Evolutionary conservation across 1,140 invertebrate genomes (phyloP).

Genomic region (Catajapyx aquilonaris): DNA sequence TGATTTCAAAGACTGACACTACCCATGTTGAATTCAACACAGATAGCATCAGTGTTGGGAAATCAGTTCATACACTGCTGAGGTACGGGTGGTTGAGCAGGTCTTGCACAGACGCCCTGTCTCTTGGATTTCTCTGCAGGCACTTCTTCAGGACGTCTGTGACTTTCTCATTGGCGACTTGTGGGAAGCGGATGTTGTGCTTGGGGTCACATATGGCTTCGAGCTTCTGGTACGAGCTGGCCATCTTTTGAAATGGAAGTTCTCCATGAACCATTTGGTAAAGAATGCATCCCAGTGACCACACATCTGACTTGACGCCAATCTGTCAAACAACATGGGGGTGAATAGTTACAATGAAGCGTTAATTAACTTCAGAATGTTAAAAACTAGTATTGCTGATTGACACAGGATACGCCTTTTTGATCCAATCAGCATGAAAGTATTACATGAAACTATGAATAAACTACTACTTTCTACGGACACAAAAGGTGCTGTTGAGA

Average conservation of each 20-base stretch:
- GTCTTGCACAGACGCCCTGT: conserved; percentile 44
- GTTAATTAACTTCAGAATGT: too few relatives aligned
- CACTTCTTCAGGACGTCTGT: conserved; percentile 40
- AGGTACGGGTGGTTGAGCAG: conserved; percentile 43
- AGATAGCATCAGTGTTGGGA: too few relatives aligned
- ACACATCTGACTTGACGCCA: conserved; percentile 82
- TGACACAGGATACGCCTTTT: too few relatives aligned
- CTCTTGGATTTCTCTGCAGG: conserved; percentile 41
- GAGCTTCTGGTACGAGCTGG: conserved; percentile 50
- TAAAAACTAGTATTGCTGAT: too few relatives aligned
- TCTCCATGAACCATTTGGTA: conserved; percentile 78
- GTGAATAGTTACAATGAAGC: too few relatives aligned
- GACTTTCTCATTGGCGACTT: conserved; percentile 21
- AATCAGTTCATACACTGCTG: too few relatives aligned
- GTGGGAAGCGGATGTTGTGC: conserved; percentile 51
- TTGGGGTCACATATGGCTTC: conserved; percentile 58
- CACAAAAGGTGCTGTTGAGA: not conserved
- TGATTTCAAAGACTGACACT: too few relatives aligned
- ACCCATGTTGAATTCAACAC: too few relatives aligned
- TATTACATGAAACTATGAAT: not conserved
- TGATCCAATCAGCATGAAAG: not conserved
- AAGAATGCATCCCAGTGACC: conserved; percentile 92
- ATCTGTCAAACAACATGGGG: conserved; percentile 43
- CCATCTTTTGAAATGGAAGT: conserved; percentile 77
- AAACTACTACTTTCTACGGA: not conserved